Evolutionary conservation across 2,888 invertebrate species (phyloP).

Genomic region (Scaptomyza parva): DNA sequence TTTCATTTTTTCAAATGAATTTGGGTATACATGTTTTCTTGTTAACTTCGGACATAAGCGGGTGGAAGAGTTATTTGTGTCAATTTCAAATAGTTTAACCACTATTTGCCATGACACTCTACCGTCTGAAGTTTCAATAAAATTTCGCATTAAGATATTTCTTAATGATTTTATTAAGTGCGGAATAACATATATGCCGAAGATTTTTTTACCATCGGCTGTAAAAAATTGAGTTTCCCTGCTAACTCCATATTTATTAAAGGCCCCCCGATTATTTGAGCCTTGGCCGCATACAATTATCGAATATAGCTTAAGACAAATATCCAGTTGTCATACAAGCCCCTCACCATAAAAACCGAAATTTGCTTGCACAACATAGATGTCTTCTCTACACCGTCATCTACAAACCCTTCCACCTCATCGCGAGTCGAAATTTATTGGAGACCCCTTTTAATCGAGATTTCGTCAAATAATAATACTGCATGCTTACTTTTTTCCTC

Average conservation of each 20-base stretch:
- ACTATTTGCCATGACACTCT: not conserved
- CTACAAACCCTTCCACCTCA: not conserved
- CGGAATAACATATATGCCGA: too few relatives aligned
- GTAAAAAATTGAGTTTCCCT: not conserved
- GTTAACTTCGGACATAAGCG: not conserved
- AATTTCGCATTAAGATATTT: too few relatives aligned
- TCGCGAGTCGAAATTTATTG: not conserved
- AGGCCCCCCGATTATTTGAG: not conserved
- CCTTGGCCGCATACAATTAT: slow-evolving; percentile 1
- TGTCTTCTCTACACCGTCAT: slow-evolving; percentile 1
- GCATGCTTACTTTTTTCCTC: not conserved
- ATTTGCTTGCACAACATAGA: not conserved
- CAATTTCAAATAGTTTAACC: not conserved
- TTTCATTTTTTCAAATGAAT: too few relatives aligned
- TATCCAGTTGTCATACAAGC: not conserved
- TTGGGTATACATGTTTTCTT: not conserved
- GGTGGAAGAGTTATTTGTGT: not conserved
- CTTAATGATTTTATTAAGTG: too few relatives aligned
- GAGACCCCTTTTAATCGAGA: not conserved
- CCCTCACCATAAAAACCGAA: too few relatives aligned
- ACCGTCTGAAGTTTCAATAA: too few relatives aligned
- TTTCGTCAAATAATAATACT: not conserved
- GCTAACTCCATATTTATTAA: not conserved
- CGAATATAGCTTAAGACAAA: not conserved
- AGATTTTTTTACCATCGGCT: not conserved